Conservation (phyloP, 2,797 vertebrate species). For the Chlorospingus flavigularis region DNA sequence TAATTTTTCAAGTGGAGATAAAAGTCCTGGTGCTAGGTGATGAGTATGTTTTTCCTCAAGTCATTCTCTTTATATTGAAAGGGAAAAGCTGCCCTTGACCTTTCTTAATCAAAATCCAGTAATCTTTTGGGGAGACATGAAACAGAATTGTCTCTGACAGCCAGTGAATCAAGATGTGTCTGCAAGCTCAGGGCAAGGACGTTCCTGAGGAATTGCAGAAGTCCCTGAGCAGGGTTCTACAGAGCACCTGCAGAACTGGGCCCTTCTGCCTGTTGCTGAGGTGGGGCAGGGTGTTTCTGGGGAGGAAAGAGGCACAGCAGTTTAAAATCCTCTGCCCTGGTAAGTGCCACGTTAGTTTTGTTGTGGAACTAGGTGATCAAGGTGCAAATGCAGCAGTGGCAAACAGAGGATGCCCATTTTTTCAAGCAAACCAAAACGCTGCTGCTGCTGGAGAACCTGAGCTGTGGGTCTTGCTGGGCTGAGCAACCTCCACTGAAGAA, state of each 20-base stretch:
- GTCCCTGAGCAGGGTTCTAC: background rate
- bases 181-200: background rate
- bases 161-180: background rate
- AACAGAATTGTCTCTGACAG: constrained; percentile 34
- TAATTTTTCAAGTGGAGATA: constrained; percentile 2
- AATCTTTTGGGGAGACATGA: constrained; percentile 12
- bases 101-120: constrained; percentile 56
- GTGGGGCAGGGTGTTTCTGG: fast-evolving
- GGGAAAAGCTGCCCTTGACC: background rate
- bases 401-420: background rate
- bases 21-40: background rate
- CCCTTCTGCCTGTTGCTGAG: background rate
- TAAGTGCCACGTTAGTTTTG: background rate
- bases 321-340: background rate
- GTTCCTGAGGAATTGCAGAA: background rate
- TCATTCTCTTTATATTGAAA: background rate
- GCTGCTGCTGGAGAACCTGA: background rate
- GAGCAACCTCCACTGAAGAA: background rate
- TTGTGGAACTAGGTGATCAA: fast-evolving
- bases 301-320: background rate
- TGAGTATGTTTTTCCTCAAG: background rate
- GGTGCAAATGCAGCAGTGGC: background rate
- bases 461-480: background rate
- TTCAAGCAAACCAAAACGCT: background rate
- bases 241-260: background rate